Evolutionary conservation across 2,888 invertebrate genomes (phyloP).

Genomic region (Dysmachus trigonus): DNA sequence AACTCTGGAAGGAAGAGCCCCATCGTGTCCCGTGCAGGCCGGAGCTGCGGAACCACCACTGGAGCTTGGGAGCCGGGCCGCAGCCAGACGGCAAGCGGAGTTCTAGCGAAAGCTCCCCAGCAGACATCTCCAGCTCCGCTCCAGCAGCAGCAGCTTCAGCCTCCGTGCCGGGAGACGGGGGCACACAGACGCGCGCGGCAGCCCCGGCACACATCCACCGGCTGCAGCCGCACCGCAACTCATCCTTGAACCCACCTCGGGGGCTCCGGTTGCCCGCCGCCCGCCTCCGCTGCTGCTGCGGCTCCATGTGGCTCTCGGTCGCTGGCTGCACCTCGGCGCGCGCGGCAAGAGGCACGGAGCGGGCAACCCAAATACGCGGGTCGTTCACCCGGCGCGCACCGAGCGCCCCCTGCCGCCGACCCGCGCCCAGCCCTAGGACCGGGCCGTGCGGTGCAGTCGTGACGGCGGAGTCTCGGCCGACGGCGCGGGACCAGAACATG

Average conservation of each 20-base stretch:
- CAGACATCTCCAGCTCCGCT: not conserved
- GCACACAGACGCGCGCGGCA: not conserved
- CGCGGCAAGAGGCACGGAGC: not conserved
- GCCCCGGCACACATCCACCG: not conserved
- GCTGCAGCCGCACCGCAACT: conserved; percentile 3
- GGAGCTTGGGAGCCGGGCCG: not conserved
- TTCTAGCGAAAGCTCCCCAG: not conserved
- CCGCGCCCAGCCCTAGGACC: not conserved
- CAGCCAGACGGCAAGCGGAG: not conserved
- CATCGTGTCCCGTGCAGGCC: not conserved
- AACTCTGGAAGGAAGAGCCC: not conserved
- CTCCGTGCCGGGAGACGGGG: not conserved
- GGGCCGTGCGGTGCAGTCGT: not conserved
- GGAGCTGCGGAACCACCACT: not conserved
- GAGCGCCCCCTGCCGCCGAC: not conserved
- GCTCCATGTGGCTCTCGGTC: not conserved
- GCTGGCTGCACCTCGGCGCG: not conserved
- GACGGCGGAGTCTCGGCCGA: not conserved
- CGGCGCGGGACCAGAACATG: not conserved
- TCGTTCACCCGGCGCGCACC: conserved; percentile 2
- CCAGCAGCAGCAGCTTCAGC: not conserved
- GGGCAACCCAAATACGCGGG: conserved; percentile 21
- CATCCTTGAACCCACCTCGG: conserved; percentile 31
- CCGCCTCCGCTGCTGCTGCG: not conserved
- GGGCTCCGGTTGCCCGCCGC: not conserved